Evolutionary conservation across 2,888 invertebrate genomes (phyloP).

Genomic region (Protodeltote pygarga): DNA sequence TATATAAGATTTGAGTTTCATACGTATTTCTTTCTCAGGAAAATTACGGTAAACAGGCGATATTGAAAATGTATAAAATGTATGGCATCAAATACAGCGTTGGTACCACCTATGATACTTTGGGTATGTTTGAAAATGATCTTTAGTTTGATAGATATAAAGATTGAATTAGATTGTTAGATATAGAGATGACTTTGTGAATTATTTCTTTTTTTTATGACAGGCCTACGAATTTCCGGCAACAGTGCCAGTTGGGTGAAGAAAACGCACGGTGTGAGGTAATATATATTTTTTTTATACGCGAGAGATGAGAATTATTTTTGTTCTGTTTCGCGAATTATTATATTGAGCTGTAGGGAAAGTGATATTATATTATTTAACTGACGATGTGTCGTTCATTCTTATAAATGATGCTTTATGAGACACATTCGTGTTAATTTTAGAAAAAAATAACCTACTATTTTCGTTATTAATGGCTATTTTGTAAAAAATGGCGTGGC

Average conservation of each 20-base stretch:
- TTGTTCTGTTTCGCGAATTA: constrained; percentile 1
- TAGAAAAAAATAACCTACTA: too few species aligned
- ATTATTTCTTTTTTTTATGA: constrained; percentile 32
- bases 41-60: constrained; percentile 76
- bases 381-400: too few species aligned
- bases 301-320: background rate
- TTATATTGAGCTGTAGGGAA: background rate
- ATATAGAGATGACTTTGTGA: constrained; percentile 4
- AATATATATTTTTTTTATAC: constrained; percentile 40
- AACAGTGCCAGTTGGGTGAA: constrained; percentile 77
- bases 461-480: too few species aligned
- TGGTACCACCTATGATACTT: constrained; percentile 70
- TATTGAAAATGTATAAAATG: constrained; percentile 63
- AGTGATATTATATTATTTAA: too few species aligned
- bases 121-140: constrained; percentile 51
- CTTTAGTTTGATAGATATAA: background rate
- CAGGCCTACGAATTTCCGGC: constrained; percentile 72
- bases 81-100: constrained; percentile 63
- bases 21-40: constrained; percentile 64
- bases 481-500: too few species aligned
- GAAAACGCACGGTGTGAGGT: constrained; percentile 62
- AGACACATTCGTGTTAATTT: too few species aligned
- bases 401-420: too few species aligned
- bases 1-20: constrained; percentile 4
- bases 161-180: background rate